Evolutionary conservation across 2,113 vertebrate species (phyloP).

Genomic region (Labrus mixtus): DNA sequence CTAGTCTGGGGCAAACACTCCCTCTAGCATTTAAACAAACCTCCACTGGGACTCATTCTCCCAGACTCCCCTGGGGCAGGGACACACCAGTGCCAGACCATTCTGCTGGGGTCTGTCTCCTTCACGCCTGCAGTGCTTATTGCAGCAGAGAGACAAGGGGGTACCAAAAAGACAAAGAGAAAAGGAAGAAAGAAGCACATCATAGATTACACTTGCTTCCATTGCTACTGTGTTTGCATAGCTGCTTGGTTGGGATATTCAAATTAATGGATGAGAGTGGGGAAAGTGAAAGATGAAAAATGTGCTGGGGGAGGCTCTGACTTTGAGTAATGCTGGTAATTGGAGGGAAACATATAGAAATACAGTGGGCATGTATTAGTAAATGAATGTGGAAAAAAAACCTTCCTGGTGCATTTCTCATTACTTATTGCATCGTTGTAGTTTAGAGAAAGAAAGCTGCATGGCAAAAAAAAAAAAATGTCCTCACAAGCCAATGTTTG

Average conservation of each 20-base stretch:
- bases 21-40: slow-evolving; percentile 82
- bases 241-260: slow-evolving; percentile 68
- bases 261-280: slow-evolving; percentile 79
- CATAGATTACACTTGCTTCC: slow-evolving; percentile 44
- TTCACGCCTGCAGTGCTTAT: slow-evolving; percentile 48
- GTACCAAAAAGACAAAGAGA: slow-evolving; percentile 28
- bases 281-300: slow-evolving; percentile 80
- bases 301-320: slow-evolving; percentile 69
- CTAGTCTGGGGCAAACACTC: slow-evolving; percentile 73
- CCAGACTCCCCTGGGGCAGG: slow-evolving; percentile 77
- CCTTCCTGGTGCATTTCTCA: slow-evolving; percentile 58
- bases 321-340: slow-evolving; percentile 84
- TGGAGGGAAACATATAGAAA: slow-evolving; percentile 78
- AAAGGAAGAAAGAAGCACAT: slow-evolving; percentile 52
- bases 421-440: slow-evolving; percentile 65
- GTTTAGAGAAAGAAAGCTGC: slow-evolving; percentile 66
- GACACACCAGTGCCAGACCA: slow-evolving; percentile 61
- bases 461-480: slow-evolving; percentile 66
- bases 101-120: slow-evolving; percentile 68
- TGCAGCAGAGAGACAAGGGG: slow-evolving; percentile 36
- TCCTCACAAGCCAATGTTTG: slow-evolving; percentile 37
- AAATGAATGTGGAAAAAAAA: slow-evolving; percentile 66
- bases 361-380: slow-evolving; percentile 72
- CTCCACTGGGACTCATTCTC: slow-evolving; percentile 74
- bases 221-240: slow-evolving; percentile 58